phyloP scores from a whole-genome alignment of 1,140 invertebrate genomes.

The Leptonema lineaticorne region DNA sequence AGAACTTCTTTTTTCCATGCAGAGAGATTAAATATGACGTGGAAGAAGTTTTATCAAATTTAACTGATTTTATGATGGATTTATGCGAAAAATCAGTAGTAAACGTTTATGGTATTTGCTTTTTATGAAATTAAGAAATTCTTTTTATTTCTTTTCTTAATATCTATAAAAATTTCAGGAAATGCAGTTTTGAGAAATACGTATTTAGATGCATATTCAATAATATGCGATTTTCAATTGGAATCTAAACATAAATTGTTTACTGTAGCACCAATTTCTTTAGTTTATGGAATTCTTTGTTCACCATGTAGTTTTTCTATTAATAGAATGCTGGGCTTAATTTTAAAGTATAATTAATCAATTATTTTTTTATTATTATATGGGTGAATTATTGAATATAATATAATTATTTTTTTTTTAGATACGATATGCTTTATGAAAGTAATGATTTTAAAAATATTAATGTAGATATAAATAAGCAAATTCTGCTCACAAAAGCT shows the following conservation, averaged over 20 bases:
- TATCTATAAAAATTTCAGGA: conserved; percentile 18
- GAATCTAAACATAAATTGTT: conserved; percentile 26
- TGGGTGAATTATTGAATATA: neutral
- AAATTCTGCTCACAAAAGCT: conserved; percentile 39
- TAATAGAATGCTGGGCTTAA: conserved; percentile 32
- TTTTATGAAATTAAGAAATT: conserved; percentile 28
- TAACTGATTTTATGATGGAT: conserved; percentile 44
- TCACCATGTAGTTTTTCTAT: conserved; percentile 30
- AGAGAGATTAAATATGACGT: conserved; percentile 40
- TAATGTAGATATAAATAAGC: conserved; percentile 31
- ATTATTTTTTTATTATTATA: neutral
- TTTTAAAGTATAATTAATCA: conserved; percentile 31
- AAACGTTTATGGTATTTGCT: conserved; percentile 33
- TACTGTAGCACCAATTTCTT: conserved; percentile 31
- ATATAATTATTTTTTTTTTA: conserved; percentile 32
- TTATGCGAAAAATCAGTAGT: conserved; percentile 46
- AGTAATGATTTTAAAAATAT: conserved; percentile 26
- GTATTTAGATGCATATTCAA: conserved; percentile 32
- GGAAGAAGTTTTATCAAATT: conserved; percentile 37
- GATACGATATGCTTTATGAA: conserved; percentile 34
- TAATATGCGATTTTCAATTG: conserved; percentile 25
- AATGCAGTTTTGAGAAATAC: conserved; percentile 28
- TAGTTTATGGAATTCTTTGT: conserved; percentile 34
- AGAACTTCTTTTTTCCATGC: conserved; percentile 44
- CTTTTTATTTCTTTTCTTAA: conserved; percentile 12